Conservation (phyloP, 1,140 invertebrate species). For the Drosophila chauvacae region DNA sequence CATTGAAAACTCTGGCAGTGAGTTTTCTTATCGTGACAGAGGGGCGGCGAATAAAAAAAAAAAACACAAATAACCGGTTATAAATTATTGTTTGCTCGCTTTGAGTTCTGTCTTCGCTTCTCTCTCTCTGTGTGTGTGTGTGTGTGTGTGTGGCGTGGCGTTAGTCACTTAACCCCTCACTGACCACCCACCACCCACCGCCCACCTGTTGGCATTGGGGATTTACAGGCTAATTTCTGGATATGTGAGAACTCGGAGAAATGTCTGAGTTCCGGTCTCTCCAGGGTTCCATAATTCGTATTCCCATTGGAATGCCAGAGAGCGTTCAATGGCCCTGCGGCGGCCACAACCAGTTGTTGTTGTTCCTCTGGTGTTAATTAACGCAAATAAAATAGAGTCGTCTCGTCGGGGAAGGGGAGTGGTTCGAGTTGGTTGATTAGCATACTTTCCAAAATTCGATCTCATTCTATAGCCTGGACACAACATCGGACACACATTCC, state of each 20-base stretch:
- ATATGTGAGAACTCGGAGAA: background rate
- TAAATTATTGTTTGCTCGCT: slow-evolving; percentile 56
- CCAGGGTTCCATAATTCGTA: slow-evolving; percentile 1
- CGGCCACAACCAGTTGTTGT: slow-evolving; percentile 5
- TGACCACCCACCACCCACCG: slow-evolving; percentile 19
- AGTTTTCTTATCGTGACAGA: slow-evolving; percentile 57
- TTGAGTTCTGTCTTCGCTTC: slow-evolving; percentile 45
- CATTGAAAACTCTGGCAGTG: slow-evolving; percentile 15
- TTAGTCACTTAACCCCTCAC: slow-evolving; percentile 47
- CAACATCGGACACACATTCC: slow-evolving; percentile 19
- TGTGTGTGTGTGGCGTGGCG: slow-evolving; percentile 22
- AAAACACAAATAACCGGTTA: slow-evolving; percentile 61
- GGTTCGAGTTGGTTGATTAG: slow-evolving; percentile 4
- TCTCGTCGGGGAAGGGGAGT: background rate
- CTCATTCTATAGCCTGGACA: background rate
- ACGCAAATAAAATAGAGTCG: background rate
- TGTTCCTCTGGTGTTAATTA: background rate
- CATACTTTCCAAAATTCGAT: slow-evolving; percentile 19
- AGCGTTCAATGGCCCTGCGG: slow-evolving; percentile 4
- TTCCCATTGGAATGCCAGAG: background rate
- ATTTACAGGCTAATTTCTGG: slow-evolving; percentile 24
- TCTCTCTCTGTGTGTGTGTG: slow-evolving; percentile 8
- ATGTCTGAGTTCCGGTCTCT: background rate
- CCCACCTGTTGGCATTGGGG: slow-evolving; percentile 22
- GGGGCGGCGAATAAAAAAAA: slow-evolving; percentile 28